Evolutionary conservation across 2,888 invertebrate genomes (phyloP), one percentile per base, ranked within the genome.

Genomic region (Dyspetes luteomarginatus): DNA sequence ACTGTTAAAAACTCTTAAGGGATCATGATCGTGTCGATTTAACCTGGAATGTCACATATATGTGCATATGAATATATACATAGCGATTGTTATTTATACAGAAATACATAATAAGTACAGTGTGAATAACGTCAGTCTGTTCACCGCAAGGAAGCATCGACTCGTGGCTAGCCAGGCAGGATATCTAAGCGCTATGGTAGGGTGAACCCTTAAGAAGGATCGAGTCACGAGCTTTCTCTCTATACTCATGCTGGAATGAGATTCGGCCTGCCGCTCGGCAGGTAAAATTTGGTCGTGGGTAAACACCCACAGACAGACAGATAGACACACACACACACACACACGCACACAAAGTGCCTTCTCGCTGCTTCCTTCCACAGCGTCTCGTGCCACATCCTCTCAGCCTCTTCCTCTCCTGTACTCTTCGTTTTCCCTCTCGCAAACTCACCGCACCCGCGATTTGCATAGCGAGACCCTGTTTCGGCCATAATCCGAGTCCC

Each of bases 381-480:
- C 55, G 36, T 69, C 45, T 45, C 68, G 41, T 43, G 9, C 56
- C 45, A 58, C 58, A 56, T 45, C 17, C n/a, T 55, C n/a, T 19
- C 41, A 41, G 75, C 55, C 65, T 71, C 41, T 67, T 62, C 55
- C 41, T 19, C 41, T 55, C 52, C 56, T 72, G 41, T 30, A 55
- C 67, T 67, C 72, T 56, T 41, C 17, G 58, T 45, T 64, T 72
- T 55, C 52, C 72, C 76, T 76, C 65, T 43, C 72, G 36, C 72
- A 67, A 68, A 76, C 76, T 58, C 60, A 74, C 74, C 77, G 64
- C 76, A 81, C 48, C 48, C 81, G 76, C 79, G 76, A 81, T 83
- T 83, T 83, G 78, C 83, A 83, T 83, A 81, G 76, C 75, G 45
- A 69, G 69, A 74, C 76, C 78, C 81, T 75, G 74, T 77, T 82